These are phyloP conservation scores for Hippocampus mohnikei DNA, from an alignment of 2,113 vertebrate genomes.

Conservation along the genomic window DNA sequence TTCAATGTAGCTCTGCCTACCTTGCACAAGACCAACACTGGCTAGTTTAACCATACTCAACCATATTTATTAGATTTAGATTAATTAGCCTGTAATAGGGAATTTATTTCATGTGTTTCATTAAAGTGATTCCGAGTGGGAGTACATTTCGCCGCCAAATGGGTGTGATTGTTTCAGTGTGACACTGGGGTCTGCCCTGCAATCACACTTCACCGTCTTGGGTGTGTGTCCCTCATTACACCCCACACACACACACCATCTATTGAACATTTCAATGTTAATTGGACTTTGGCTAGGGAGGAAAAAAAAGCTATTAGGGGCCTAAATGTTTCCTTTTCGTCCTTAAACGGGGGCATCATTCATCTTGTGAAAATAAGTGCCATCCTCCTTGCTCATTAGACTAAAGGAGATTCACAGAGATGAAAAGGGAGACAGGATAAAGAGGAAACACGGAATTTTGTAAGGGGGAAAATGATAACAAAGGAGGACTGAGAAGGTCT, in stretches of 20 bases:
- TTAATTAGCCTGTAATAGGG: neutral
- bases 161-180: slow-evolving; percentile 48
- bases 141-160: slow-evolving; percentile 45
- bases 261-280: slow-evolving; percentile 60
- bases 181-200: slow-evolving; percentile 51
- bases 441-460: slow-evolving; percentile 15
- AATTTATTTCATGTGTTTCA: neutral
- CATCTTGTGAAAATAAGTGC: slow-evolving; percentile 54
- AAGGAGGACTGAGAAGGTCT: neutral
- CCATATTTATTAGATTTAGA: neutral
- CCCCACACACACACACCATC: slow-evolving; percentile 27
- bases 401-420: slow-evolving; percentile 29
- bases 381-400: slow-evolving; percentile 51
- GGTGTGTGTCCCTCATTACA: slow-evolving; percentile 52
- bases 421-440: slow-evolving; percentile 2
- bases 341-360: slow-evolving; percentile 43
- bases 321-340: slow-evolving; percentile 31
- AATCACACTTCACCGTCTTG: slow-evolving; percentile 42
- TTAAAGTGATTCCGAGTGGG: slow-evolving; percentile 14
- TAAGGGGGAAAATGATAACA: slow-evolving; percentile 4
- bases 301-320: slow-evolving; percentile 47
- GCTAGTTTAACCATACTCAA: neutral
- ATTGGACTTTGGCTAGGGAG: slow-evolving; percentile 48
- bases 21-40: neutral
- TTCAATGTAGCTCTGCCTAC: neutral